Evolutionary conservation across 2,888 invertebrate species (phyloP).

Genomic region (Tricholauxania praeusta): DNA sequence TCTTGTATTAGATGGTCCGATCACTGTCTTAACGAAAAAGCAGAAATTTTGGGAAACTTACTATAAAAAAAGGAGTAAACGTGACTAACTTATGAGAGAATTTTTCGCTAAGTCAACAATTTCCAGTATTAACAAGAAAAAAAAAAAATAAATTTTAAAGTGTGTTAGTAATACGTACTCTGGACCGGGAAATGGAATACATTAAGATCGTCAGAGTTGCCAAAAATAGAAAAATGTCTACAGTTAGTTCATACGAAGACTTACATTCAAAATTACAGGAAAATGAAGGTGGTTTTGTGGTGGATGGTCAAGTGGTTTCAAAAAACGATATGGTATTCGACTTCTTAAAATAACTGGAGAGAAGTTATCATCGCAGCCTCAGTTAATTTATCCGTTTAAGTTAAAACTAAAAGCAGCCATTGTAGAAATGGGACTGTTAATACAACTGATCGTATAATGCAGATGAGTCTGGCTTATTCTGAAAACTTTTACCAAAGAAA

Average conservation of each 20-base stretch:
- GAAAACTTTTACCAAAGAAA: constrained; percentile 35
- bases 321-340: constrained; percentile 38
- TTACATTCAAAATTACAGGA: constrained; percentile 31
- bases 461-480: constrained; percentile 35
- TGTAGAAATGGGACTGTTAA: constrained; percentile 28
- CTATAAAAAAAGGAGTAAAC: constrained; percentile 11
- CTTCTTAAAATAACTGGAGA: constrained; percentile 32
- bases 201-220: neutral
- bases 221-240: constrained; percentile 7
- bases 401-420: constrained; percentile 28
- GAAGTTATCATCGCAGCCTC: constrained; percentile 34
- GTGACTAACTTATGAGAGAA: constrained; percentile 4
- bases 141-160: neutral
- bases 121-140: constrained; percentile 1
- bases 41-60: constrained; percentile 7
- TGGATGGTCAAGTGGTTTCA: constrained; percentile 6
- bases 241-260: constrained; percentile 13
- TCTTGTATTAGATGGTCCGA: neutral
- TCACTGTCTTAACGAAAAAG: constrained; percentile 10
- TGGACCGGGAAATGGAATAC: constrained; percentile 9
- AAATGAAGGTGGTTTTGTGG: constrained; percentile 18
- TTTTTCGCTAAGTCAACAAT: constrained; percentile 19
- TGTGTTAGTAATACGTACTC: neutral
- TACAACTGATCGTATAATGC: constrained; percentile 27
- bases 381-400: constrained; percentile 34